Percentiles rank a stretch among this genome's conserved stretches.
Conservation (phyloP, 1,140 invertebrate species). For the silkworm (Bombyx mori) region ASM3026992v2 NC_085115.1:6231001-6231500, state of each 20-base stretch:
- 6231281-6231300: not conserved
- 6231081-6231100: conserved; percentile 71
- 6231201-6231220: not conserved
- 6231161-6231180: conserved; percentile 2
- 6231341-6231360: too few species aligned
- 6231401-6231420: too few species aligned
- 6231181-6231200: not conserved
- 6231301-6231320: too few species aligned
- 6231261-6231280: not conserved
- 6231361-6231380: too few species aligned
- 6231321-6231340: too few species aligned
- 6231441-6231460: too few species aligned
- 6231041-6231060: conserved; percentile 79
- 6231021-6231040: conserved; percentile 77
- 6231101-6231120: conserved; percentile 75
- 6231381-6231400: too few species aligned
- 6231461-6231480: too few species aligned
- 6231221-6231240: not conserved
- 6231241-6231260: not conserved
- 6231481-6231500: too few species aligned
- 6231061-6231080: conserved; percentile 76
- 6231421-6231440: too few species aligned
- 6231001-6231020: conserved; percentile 82
- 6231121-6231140: conserved; percentile 77
- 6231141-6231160: conserved; percentile 2